Evolutionary conservation across 30 jellyfish, hydroid and myxozoan genomes (phyloP), one percentile per base, ranked within the genome.

Genomic region (Calvadosia cruxmelitensis): DNA sequence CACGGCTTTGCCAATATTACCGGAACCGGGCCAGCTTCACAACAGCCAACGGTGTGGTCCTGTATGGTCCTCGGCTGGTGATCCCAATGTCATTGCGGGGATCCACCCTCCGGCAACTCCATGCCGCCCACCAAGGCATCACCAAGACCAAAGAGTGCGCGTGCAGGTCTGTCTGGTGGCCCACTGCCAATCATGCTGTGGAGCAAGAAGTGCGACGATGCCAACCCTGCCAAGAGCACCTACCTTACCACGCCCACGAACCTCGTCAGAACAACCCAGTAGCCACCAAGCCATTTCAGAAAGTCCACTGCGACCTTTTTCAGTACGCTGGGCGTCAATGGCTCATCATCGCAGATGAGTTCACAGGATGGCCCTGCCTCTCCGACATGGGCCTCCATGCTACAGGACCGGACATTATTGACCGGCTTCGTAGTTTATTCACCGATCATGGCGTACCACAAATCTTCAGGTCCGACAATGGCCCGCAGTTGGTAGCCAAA

Each of bases 81-180:
- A 42, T 42, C 20, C 57, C 57, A 10, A 10, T 5, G 20, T 20
- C 57, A 20, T 20, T 42, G 10, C 57, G 57, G 20, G 20, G 20
- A 20, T 5, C 57, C 57, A 42, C 57, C 57, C 57, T 42, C 20
- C 10, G 20, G 15, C 20, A 5, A 20, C 57, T 42, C 20, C 57
- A 42, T 42, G 57, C 57, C 20, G 57, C 57, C 20, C 57, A 42
- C 57, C 57, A 42, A 42, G 57, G 57, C 15, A 20, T 5, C 10
- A 42, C 57, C 15, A 42, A 42, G 57, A 42, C 57, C 57, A 10
- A 5, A 20, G 57, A 42, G 57, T 20, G 57, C 10, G 20, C 20
- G 57, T 42, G 57, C 57, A 10, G 57, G 15, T 5, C 57, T 42
- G 57, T 42, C 57, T 42, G 57, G 57, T 42, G 57, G 57, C 57